Evolutionary conservation across 2,113 vertebrate genomes (phyloP), one percentile per base, ranked within the genome.

Genomic region (Parus major): DNA sequence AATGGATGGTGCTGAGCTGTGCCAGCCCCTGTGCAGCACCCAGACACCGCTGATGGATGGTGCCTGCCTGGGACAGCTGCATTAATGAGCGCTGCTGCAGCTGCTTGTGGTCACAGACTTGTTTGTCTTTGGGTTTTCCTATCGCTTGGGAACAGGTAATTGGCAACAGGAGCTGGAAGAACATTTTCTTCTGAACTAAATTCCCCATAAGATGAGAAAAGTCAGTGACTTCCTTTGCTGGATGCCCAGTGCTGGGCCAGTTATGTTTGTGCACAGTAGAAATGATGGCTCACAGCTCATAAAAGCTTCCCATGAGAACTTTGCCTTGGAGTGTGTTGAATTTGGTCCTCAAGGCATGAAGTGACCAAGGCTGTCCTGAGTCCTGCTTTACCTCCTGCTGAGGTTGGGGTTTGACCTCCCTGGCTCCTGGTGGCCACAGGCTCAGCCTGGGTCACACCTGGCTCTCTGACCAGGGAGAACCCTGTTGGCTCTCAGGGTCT

Each of bases 81-180:
- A 27, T 31, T 27, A 33, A 29, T 20, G 3, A 22, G 4, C 10
- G 31, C 12, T 2, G 31, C 75, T 80, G 79, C 89, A 78, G 47
- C 87, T 72, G 83, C 64, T 35, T 20, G 20, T 33, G 13, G 1
- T 24, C 33, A 27, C 1, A 0, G 20, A 41, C 16, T 0, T 36
- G 35, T 15, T 75, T 61, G 35, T 36, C 63, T 68, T 49, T 4
- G 3, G 53, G 28, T 60, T 89, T 72, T 52, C 36, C 53, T 60
- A 2, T 28, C 57, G 20, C 46, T 79, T 2, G 10, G 63, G 25
- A 61, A 56, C 39, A 12, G 39, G 31, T 22, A 76, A 76, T 28
- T 52, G 73, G 39, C 61, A 52, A 20, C 33, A 56, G 28, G 31
- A 57, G 10, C 27, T 35, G 28, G 3, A 63, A 63, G 65, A 47